Conservation (phyloP, 2,888 invertebrate species). For the Lasioglossum vierecki region DNA sequence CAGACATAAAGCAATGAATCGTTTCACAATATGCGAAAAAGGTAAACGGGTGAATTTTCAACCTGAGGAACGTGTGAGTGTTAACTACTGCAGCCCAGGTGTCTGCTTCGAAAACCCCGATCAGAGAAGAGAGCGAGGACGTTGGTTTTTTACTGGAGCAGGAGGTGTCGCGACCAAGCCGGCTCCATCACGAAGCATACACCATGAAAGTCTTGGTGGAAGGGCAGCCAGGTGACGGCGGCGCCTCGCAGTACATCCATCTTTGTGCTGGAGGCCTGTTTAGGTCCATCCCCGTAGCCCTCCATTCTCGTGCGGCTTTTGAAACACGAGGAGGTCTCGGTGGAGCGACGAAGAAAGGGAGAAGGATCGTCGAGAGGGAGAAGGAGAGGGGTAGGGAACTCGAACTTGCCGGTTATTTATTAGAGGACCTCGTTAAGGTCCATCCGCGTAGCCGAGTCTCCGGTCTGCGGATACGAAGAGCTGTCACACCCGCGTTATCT, state of each 20-base stretch:
- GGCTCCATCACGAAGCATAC: slow-evolving; percentile 30
- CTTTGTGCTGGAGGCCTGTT: slow-evolving; percentile 74
- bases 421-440: slow-evolving; percentile 80
- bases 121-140: background rate
- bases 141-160: slow-evolving; percentile 35
- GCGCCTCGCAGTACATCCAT: slow-evolving; percentile 83
- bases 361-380: slow-evolving; percentile 29
- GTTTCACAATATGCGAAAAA: too few relatives aligned
- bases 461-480: slow-evolving; percentile 67
- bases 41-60: too few relatives aligned
- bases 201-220: slow-evolving; percentile 73
- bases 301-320: slow-evolving; percentile 64
- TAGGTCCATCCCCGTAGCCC: slow-evolving; percentile 65
- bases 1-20: too few relatives aligned
- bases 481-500: slow-evolving; percentile 80
- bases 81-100: background rate
- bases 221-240: slow-evolving; percentile 79
- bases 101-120: background rate
- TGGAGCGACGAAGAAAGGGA: slow-evolving; percentile 18
- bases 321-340: slow-evolving; percentile 61
- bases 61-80: too few relatives aligned
- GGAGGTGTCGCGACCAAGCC: slow-evolving; percentile 58
- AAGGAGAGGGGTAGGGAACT: slow-evolving; percentile 48
- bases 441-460: slow-evolving; percentile 70
- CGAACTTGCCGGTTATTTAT: slow-evolving; percentile 79